Evolutionary conservation across 2,797 vertebrate genomes (phyloP).

Genomic region (Sebastes paucispinis): DNA sequence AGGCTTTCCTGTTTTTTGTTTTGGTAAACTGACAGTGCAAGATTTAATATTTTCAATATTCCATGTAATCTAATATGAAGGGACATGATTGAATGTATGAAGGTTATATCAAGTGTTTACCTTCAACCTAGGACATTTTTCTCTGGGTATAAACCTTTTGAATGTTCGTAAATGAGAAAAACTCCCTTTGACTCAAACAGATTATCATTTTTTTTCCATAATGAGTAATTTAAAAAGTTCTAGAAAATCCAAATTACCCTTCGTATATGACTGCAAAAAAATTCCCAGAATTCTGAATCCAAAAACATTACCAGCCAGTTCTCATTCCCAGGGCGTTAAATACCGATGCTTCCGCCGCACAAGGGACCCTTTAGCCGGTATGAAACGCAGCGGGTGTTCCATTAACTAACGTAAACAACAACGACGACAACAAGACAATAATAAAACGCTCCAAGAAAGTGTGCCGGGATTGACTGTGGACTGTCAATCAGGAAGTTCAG

Average conservation of each 20-base stretch:
- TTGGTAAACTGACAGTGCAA: background rate
- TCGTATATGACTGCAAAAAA: background rate
- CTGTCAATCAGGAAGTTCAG: no score
- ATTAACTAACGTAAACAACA: no score
- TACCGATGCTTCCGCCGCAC: no score
- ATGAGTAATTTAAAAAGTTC: background rate
- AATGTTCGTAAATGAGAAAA: background rate
- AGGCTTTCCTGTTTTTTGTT: constrained; percentile 6
- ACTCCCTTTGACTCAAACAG: background rate
- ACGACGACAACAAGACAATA: no score
- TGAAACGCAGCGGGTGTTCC: no score
- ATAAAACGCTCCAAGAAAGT: no score
- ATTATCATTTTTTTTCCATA: background rate
- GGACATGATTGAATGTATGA: background rate
- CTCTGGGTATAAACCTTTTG: background rate
- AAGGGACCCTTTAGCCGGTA: no score
- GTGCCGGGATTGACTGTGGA: accelerated
- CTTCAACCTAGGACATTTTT: background rate
- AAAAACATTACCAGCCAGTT: background rate
- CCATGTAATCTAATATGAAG: background rate
- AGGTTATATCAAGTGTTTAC: background rate
- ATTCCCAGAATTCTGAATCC: background rate
- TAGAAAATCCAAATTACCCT: constrained; percentile 2
- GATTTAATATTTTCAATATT: background rate
- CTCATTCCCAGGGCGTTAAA: no score